phyloP scores from a whole-genome alignment of 2,797 vertebrate genomes.

The Dipus sagitta region DNA sequence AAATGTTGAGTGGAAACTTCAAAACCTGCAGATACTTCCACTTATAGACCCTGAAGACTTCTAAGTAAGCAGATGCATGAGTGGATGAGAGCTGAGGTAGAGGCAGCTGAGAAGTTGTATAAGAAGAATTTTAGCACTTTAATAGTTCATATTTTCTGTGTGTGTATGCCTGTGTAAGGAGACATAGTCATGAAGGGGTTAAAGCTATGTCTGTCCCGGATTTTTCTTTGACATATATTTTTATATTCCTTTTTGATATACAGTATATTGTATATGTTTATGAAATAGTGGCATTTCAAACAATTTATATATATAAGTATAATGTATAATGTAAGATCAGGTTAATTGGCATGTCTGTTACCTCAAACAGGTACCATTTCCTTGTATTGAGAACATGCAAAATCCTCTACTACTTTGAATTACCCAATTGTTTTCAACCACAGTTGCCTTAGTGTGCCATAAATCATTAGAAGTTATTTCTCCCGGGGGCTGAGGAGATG shows the following conservation, averaged over 20 bases:
- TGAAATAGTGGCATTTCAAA: not conserved
- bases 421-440: not conserved
- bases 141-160: constrained; percentile 38
- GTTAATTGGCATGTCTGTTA: not conserved
- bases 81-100: not conserved
- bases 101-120: fast-evolving
- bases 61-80: constrained; percentile 61
- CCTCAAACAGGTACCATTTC: not conserved
- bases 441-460: not conserved
- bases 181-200: constrained; percentile 68
- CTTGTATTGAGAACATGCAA: not conserved
- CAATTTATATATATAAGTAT: not conserved
- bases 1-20: constrained; percentile 83
- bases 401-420: not conserved
- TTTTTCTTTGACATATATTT: constrained; percentile 57
- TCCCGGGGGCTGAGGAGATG: not conserved
- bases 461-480: not conserved
- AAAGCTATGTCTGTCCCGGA: constrained; percentile 71
- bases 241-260: not conserved
- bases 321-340: not conserved
- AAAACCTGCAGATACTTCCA: constrained; percentile 73
- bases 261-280: not conserved
- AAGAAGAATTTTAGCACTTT: constrained; percentile 45
- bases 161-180: not conserved
- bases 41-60: constrained; percentile 78